Conservation (phyloP, 2,113 vertebrate genomes). For the Deroptyus accipitrinus region DNA sequence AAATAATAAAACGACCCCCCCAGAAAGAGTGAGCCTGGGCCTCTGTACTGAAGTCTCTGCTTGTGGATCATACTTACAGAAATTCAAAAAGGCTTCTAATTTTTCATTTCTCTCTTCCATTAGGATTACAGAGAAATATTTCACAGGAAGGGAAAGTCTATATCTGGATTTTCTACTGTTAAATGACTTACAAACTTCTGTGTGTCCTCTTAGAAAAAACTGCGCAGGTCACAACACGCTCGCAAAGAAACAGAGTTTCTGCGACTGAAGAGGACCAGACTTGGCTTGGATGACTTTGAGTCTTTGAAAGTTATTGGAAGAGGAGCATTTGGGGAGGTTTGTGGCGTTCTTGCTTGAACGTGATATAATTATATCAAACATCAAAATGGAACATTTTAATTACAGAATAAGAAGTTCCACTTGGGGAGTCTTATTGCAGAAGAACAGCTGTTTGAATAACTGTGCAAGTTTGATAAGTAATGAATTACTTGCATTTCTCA, state of each 20-base stretch:
- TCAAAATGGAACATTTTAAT: neutral
- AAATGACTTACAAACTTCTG: neutral
- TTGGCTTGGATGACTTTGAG: constrained; percentile 96
- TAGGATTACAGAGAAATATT: neutral
- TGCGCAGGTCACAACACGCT: constrained; percentile 92
- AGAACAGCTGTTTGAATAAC: neutral
- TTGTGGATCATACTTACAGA: rapidly evolving
- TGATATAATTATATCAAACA: neutral
- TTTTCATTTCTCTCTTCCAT: neutral
- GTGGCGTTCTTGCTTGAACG: neutral
- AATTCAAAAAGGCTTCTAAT: neutral
- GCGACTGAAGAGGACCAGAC: constrained; percentile 91
- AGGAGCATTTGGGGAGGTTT: constrained; percentile 96
- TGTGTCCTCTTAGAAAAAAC: constrained; percentile 84
- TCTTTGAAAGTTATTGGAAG: constrained; percentile 97
- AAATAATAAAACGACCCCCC: neutral
- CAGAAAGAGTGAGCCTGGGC: neutral
- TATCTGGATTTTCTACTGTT: neutral
- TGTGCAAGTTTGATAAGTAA: neutral
- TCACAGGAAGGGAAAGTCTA: neutral
- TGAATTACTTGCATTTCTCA: neutral
- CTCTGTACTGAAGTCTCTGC: rapidly evolving
- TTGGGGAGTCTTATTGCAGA: neutral
- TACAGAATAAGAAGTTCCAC: neutral
- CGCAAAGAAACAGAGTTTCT: constrained; percentile 97